phyloP scores from a whole-genome alignment of 2,113 vertebrate species.

The Passer domesticus region DNA sequence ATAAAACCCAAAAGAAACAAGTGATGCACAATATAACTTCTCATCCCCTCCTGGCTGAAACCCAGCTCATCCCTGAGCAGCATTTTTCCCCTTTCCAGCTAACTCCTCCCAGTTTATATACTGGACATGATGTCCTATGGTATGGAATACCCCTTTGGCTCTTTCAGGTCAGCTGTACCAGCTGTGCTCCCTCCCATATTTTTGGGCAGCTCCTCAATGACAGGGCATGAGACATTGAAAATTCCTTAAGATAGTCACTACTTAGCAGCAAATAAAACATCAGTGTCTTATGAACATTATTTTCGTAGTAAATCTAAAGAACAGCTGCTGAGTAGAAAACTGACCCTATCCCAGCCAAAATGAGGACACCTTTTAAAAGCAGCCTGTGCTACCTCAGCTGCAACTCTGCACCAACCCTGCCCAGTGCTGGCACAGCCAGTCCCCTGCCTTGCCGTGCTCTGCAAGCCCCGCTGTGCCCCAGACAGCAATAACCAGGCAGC shows the following conservation, averaged over 20 bases:
- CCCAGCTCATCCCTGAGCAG: neutral
- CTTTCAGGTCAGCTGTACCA: neutral
- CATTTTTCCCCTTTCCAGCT: neutral
- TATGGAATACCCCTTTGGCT: neutral
- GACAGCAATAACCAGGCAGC: neutral
- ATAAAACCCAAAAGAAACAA: neutral
- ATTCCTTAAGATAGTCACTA: neutral
- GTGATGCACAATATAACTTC: neutral
- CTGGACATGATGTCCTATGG: neutral
- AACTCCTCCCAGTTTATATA: too few species aligned
- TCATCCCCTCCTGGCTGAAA: neutral
- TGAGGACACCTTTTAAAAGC: neutral
- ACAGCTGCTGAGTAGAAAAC: neutral
- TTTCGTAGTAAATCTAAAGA: neutral
- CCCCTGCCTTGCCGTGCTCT: neutral
- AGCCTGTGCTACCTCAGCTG: rapidly evolving
- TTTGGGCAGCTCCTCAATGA: neutral
- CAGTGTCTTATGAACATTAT: neutral
- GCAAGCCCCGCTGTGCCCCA: neutral
- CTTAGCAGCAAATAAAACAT: neutral
- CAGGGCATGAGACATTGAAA: neutral
- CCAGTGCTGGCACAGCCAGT: neutral
- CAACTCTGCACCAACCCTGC: neutral
- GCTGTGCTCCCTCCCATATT: neutral
- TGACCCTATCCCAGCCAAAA: neutral